These are phyloP conservation scores for Otolemur garnettii DNA, from an alignment of 2,113 vertebrate species.

Conservation along the genomic window DNA sequence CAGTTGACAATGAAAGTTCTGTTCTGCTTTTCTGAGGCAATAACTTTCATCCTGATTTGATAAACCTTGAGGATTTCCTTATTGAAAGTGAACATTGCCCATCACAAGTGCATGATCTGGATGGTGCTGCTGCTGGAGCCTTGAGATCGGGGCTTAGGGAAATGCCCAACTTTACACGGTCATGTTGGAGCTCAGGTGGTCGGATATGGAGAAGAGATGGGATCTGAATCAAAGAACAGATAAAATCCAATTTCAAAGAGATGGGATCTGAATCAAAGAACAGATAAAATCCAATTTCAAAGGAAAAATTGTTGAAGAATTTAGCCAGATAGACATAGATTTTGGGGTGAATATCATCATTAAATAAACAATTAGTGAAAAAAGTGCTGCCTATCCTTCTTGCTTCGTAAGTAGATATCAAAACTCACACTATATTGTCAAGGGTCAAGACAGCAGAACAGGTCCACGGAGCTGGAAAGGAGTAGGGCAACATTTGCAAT, in stretches of 20 bases:
- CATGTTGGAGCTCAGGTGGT: too few relatives aligned
- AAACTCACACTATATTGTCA: background rate
- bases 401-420: background rate
- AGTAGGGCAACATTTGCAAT: background rate
- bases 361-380: background rate
- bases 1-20: constrained; percentile 41
- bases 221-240: too few relatives aligned
- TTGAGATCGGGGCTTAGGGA: background rate
- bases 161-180: background rate
- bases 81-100: background rate
- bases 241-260: background rate
- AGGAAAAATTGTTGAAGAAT: too few relatives aligned
- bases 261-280: too few relatives aligned
- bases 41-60: constrained; percentile 20
- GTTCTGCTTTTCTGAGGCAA: constrained; percentile 64
- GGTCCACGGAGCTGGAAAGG: background rate
- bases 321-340: too few relatives aligned
- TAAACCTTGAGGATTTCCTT: constrained; percentile 51
- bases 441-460: background rate
- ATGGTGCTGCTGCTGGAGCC: background rate
- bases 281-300: too few relatives aligned
- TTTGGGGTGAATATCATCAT: too few relatives aligned
- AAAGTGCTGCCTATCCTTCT: background rate
- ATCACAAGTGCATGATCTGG: background rate
- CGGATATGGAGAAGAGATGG: background rate